A percentile compares a stretch with the other conserved stretches of the same genome.
phyloP scores from a whole-genome alignment of 2,888 invertebrate species.

The Aspidapion aeneum region DNA sequence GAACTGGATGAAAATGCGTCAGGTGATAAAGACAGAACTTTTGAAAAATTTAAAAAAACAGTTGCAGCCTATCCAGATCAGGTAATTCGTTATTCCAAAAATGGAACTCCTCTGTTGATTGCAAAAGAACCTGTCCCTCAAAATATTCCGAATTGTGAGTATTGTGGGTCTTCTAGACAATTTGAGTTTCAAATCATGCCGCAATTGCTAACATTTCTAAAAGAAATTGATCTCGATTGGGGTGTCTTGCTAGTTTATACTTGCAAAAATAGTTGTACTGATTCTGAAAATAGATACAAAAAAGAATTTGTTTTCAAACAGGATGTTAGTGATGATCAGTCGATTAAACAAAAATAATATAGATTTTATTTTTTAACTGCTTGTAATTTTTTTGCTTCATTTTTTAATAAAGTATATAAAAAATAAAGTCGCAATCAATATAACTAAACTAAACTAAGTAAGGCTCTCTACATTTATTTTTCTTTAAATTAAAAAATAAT shows the following conservation, averaged over 20 bases:
- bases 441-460: no score
- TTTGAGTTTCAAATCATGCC: slow-evolving; percentile 82
- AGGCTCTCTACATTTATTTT: no score
- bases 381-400: no score
- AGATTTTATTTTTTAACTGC: no score
- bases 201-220: slow-evolving; percentile 42
- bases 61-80: slow-evolving; percentile 74
- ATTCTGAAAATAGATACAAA: slow-evolving; percentile 57
- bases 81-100: slow-evolving; percentile 72
- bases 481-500: slow-evolving; percentile 37
- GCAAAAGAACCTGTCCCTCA: slow-evolving; percentile 55
- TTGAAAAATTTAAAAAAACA: slow-evolving; percentile 71
- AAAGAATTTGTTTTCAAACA: slow-evolving; percentile 83
- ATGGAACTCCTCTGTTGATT: slow-evolving; percentile 82
- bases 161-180: slow-evolving; percentile 70
- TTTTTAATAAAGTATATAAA: no score
- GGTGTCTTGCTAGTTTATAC: slow-evolving; percentile 84
- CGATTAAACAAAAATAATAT: no score
- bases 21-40: slow-evolving; percentile 74
- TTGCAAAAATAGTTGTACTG: slow-evolving; percentile 72
- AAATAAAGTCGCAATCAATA: no score
- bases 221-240: slow-evolving; percentile 70
- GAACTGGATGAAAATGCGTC: slow-evolving; percentile 69
- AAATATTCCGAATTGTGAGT: slow-evolving; percentile 66
- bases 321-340: slow-evolving; percentile 55